Evolutionary conservation across 2,113 vertebrate species (phyloP), one percentile per base, ranked within the genome.

Genomic region (Engystomops pustulosus): DNA sequence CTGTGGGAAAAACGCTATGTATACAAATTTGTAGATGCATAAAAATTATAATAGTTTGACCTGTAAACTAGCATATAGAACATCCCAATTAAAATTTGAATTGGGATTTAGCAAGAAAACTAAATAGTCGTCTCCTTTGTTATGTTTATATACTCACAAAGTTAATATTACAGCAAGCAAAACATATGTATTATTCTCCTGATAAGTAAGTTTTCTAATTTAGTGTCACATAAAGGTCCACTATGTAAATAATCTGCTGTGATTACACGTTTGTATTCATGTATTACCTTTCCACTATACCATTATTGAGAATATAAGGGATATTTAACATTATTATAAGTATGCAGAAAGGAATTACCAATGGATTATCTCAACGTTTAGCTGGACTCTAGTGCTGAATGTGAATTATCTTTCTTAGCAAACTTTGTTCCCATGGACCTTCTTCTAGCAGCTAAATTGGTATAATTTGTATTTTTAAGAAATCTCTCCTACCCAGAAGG

Each of bases 401-500:
- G 53, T 41, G 53, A 78, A 78, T 78, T 60, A 41, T 18, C 36
- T 30, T 60, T 78, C 36, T 78, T 14, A 38, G 34, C 53, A 78
- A 60, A 58, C 10, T 78, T 44, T 8, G n/a, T 20, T 78, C 76
- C 76, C 76, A 60, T 78, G 76, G 53, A 78, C 51, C 60, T 78
- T 78, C 34, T 60, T 32, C 20, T 38, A 78, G 76, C 41, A 58
- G n/a, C 14, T 78, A 78, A 60, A 25, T 1, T 78, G n/a, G 76
- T 60, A 78, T 78, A 60, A 78, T 78, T 78, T 78, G 51, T 78
- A 78, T 55, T 60, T 78, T 78, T 60, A 78, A 78, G 76, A 78
- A 60, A 58, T 62, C 51, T n/a, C 76, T 78, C 34, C 76, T 78
- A 51, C 53, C 51, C 76, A 78, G 36, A 78, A 78, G 76, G 15